phyloP scores from a whole-genome alignment of 2,888 invertebrate genomes.

The Lagria hirta region DNA sequence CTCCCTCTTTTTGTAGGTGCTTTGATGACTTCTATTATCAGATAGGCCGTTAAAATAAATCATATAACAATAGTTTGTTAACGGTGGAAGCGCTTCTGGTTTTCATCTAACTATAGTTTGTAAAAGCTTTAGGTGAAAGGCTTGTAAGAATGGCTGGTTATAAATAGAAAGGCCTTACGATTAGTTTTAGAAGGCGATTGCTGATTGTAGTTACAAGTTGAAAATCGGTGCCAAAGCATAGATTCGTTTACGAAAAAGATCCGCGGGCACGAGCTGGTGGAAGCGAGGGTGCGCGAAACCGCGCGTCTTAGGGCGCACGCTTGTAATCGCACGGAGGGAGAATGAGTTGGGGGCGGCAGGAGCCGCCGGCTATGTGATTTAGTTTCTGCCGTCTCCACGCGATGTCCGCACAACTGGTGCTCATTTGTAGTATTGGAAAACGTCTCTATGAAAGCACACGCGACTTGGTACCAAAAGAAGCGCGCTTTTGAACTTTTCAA shows the following conservation, averaged over 20 bases:
- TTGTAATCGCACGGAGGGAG: constrained; percentile 46
- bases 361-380: constrained; percentile 52
- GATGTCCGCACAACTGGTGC: constrained; percentile 42
- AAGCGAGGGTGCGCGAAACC: constrained; percentile 45
- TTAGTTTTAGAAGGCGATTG: constrained; percentile 37
- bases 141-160: no score
- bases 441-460: constrained; percentile 41
- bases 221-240: constrained; percentile 36
- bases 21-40: constrained; percentile 50
- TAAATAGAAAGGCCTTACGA: no score
- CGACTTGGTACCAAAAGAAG: constrained; percentile 30
- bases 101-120: no score
- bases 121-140: no score
- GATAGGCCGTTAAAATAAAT: constrained; percentile 52
- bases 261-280: constrained; percentile 32
- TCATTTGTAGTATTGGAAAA: constrained; percentile 31
- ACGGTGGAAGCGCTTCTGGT: no score
- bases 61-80: constrained; percentile 48
- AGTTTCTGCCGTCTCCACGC: constrained; percentile 48
- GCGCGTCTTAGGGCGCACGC: constrained; percentile 50
- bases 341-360: constrained; percentile 50
- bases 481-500: constrained; percentile 22
- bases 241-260: constrained; percentile 39
- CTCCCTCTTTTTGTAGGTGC: constrained; percentile 31
- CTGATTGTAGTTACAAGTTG: constrained; percentile 35